Conservation (phyloP, 92 coral and sea anemone species). For the Porites rus region DNA sequence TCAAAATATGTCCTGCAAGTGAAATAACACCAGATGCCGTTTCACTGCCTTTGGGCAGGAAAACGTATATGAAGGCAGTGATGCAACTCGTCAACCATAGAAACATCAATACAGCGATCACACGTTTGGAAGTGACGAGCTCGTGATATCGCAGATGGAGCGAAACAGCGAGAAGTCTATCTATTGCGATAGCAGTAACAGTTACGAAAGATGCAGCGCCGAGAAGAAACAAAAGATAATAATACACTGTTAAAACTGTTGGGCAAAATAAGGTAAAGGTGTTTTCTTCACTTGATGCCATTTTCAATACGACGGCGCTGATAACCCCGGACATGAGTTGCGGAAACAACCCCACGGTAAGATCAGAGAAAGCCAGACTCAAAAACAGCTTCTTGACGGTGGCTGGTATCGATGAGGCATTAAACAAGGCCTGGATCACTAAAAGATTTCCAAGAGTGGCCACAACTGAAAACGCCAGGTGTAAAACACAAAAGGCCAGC, state of each 20-base stretch:
- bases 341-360: neutral
- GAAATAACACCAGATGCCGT: neutral
- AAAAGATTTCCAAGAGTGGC: neutral
- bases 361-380: neutral
- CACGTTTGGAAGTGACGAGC: too few relatives aligned
- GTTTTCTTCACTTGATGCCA: neutral
- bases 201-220: neutral
- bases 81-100: too few relatives aligned
- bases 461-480: too few relatives aligned
- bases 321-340: neutral
- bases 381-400: too few relatives aligned
- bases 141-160: too few relatives aligned
- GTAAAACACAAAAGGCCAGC: too few relatives aligned
- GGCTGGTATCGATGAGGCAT: too few relatives aligned
- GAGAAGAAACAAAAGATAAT: neutral
- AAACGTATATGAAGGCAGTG: neutral
- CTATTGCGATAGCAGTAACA: too few relatives aligned
- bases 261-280: neutral
- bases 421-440: neutral
- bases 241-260: neutral
- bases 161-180: too few relatives aligned
- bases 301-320: neutral
- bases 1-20: too few relatives aligned
- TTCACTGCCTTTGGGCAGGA: neutral
- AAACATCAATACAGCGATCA: neutral